Conservation (phyloP, 2,888 invertebrate genomes). For the Calliscelio sp. region DNA sequence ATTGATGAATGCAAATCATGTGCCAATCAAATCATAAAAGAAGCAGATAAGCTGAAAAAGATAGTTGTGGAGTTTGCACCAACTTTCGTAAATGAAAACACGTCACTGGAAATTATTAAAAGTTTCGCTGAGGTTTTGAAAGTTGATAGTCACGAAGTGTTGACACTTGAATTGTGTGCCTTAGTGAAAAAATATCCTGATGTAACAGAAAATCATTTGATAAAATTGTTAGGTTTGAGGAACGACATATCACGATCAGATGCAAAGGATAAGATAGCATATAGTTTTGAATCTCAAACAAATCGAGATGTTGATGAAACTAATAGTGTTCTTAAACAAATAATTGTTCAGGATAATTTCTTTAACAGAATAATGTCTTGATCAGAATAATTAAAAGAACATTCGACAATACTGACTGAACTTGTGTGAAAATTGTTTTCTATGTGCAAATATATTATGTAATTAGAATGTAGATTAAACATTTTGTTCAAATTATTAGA, state of each 20-base stretch:
- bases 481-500: too few relatives aligned
- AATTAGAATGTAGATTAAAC: too few relatives aligned
- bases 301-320: slow-evolving; percentile 87
- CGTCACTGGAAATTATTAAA: slow-evolving; percentile 93
- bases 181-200: slow-evolving; percentile 96
- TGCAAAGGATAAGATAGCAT: slow-evolving; percentile 91
- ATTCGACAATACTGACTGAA: too few relatives aligned
- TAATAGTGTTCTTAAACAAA: slow-evolving; percentile 87
- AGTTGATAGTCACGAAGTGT: slow-evolving; percentile 96
- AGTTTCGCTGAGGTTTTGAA: slow-evolving; percentile 96
- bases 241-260: slow-evolving; percentile 95
- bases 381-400: too few relatives aligned
- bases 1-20: slow-evolving; percentile 94
- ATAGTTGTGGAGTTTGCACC: slow-evolving; percentile 93
- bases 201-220: slow-evolving; percentile 95
- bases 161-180: slow-evolving; percentile 95
- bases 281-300: slow-evolving; percentile 89
- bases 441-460: too few relatives aligned
- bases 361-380: too few relatives aligned
- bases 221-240: slow-evolving; percentile 92
- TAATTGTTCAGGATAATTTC: too few relatives aligned
- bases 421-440: too few relatives aligned
- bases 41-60: slow-evolving; percentile 93
- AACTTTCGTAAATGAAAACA: slow-evolving; percentile 89
- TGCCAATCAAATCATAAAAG: slow-evolving; percentile 94